Conservation (phyloP, 2,113 vertebrate genomes). For the Anguilla japonica region DNA sequence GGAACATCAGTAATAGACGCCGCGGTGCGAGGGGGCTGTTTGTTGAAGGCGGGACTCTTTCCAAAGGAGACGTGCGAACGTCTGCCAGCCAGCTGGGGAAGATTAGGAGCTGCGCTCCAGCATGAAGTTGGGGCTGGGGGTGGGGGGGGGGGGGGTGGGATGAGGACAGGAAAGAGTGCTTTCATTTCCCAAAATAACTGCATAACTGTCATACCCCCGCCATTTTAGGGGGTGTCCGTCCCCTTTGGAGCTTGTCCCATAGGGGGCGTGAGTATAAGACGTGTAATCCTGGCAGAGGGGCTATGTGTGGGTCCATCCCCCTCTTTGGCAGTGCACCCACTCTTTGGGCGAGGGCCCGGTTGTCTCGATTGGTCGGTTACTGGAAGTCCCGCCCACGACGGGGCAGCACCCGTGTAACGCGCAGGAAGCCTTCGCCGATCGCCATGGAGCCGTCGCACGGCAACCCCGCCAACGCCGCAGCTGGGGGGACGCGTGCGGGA, state of each 20-base stretch:
- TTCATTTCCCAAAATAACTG: slow-evolving; percentile 19
- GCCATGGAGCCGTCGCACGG: too few species aligned
- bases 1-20: slow-evolving; percentile 55
- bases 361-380: neutral
- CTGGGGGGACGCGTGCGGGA: too few species aligned
- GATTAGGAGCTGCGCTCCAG: slow-evolving; percentile 32
- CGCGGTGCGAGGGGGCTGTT: slow-evolving; percentile 33
- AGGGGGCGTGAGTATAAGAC: neutral
- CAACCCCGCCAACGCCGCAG: too few species aligned
- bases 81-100: slow-evolving; percentile 39
- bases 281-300: slow-evolving; percentile 2
- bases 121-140: neutral
- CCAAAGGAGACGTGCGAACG: slow-evolving; percentile 13
- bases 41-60: slow-evolving; percentile 46
- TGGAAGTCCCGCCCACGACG: neutral
- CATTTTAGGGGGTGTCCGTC: neutral
- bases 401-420: too few species aligned
- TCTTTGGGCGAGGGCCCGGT: neutral
- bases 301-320: neutral
- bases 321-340: neutral
- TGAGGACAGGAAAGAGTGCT: neutral
- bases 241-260: neutral
- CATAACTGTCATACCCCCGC: slow-evolving; percentile 9
- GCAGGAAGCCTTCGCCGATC: too few species aligned
- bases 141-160: neutral